Conservation (phyloP, 1,140 invertebrate species). For the Lasioglossum albipes region DNA sequence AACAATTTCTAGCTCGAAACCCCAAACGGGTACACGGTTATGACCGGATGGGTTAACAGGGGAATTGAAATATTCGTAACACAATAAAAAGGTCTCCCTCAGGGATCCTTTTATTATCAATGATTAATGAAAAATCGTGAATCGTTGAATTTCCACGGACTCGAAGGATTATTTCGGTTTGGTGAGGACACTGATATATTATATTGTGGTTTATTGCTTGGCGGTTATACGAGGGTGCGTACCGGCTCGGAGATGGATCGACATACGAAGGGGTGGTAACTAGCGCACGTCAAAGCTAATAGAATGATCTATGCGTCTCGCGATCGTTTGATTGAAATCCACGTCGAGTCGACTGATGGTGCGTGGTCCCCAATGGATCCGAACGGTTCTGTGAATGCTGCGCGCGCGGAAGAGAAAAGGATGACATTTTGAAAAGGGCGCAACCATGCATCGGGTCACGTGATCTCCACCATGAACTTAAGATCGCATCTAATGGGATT, state of each 20-base stretch:
- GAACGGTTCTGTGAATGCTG: neutral
- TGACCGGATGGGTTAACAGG: neutral
- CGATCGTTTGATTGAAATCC: constrained; percentile 57
- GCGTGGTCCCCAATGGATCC: neutral
- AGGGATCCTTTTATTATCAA: constrained; percentile 12
- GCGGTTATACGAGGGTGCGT: constrained; percentile 18
- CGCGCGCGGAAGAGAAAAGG: constrained; percentile 23
- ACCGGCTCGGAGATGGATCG: constrained; percentile 30
- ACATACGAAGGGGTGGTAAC: constrained; percentile 44
- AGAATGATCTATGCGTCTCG: constrained; percentile 61
- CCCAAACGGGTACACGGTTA: no score
- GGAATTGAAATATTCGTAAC: neutral
- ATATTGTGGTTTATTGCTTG: constrained; percentile 47
- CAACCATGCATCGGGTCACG: constrained; percentile 14
- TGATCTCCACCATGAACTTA: constrained; percentile 36
- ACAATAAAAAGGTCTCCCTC: neutral
- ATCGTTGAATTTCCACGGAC: constrained; percentile 8
- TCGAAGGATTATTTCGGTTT: constrained; percentile 39
- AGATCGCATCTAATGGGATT: neutral
- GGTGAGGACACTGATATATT: constrained; percentile 48
- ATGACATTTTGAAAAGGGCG: constrained; percentile 34
- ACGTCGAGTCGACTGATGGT: neutral
- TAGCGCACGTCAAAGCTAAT: constrained; percentile 55
- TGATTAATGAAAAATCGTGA: constrained; percentile 50
- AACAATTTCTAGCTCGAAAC: no score